Evolutionary conservation across 2,113 vertebrate species (phyloP).

Genomic region (Ictalurus punctatus): DNA sequence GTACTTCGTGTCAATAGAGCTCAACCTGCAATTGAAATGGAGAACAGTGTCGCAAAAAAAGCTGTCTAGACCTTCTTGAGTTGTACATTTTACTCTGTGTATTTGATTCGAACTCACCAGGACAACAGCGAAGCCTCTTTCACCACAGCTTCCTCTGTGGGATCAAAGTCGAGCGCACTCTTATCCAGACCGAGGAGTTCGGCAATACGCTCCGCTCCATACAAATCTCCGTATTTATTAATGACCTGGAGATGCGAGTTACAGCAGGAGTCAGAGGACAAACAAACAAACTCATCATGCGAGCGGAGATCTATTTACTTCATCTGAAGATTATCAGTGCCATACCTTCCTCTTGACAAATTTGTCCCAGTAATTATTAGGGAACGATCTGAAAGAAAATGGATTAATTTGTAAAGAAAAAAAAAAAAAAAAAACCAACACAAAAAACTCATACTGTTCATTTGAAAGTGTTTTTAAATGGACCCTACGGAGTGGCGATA

Average conservation of each 20-base stretch:
- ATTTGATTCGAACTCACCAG: slow-evolving; percentile 75
- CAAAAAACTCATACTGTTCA: background rate
- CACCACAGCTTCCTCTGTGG: slow-evolving; percentile 83
- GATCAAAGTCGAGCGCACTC: slow-evolving; percentile 94
- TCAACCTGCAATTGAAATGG: slow-evolving; percentile 77
- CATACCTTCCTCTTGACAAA: slow-evolving; percentile 96
- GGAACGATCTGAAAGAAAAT: slow-evolving; percentile 84
- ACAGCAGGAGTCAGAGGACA: background rate
- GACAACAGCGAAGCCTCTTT: slow-evolving; percentile 90
- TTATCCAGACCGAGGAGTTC: slow-evolving; percentile 96
- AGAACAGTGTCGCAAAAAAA: slow-evolving; percentile 1
- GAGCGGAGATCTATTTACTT: background rate
- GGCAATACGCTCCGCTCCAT: slow-evolving; percentile 93
- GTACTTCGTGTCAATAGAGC: slow-evolving; percentile 95
- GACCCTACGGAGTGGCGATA: slow-evolving; percentile 92
- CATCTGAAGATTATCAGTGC: background rate
- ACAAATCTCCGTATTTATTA: slow-evolving; percentile 95
- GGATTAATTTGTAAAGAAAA: background rate
- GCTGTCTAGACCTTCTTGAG: background rate
- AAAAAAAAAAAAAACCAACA: background rate
- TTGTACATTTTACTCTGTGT: background rate
- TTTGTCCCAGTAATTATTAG: slow-evolving; percentile 99
- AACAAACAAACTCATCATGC: background rate
- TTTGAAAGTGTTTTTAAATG: background rate
- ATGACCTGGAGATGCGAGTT: slow-evolving; percentile 80